Evolutionary conservation across 2,113 vertebrate genomes (phyloP), one percentile per base, ranked within the genome.

Genomic region (Cololabis saira): DNA sequence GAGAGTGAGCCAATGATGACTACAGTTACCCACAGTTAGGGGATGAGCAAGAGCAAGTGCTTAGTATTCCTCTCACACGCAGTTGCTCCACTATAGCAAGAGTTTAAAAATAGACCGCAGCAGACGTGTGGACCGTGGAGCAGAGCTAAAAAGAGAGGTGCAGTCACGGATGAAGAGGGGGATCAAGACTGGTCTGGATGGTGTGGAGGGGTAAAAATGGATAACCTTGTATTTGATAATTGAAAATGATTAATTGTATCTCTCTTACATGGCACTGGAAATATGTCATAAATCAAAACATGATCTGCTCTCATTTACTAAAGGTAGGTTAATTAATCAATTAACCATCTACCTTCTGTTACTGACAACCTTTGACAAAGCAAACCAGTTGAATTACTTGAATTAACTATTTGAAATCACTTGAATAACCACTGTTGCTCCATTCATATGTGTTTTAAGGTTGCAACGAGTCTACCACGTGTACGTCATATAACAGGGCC

Each of bases 41-140:
- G 75, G 71, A 59, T 64, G 74, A 86, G 74, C 57, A 13, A 52
- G 60, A 61, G 74, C 1, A 27, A 58, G 76, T 43, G 57, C 77
- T 91, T 89, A 84, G 70, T 89, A 91, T 88, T 91, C 90, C 58
- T 83, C 67, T 17, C 90, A 87, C 85, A 87, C 72, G 56, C 53
- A 51, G 66, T 76, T 53, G 65, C 85, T 81, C 67, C 42, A 49
- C 84, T 88, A 84, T 86, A 80, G 83, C 80, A 70, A 76, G 85
- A 71, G 82, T 85, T 76, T 91, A 91, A 86, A 90, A 91, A 90
- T 90, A 91, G 88, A 86, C 48, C 8, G 17, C 56, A 67, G 80
- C 68, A 74, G 76, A 90, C 67, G 77, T 56, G 70, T 61, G 79
- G 74, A 76, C 64, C 40, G 73, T 71, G 50, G 42, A 78, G 78